Evolutionary conservation across 1,140 invertebrate species (phyloP).

Genomic region (Apis cerana): DNA sequence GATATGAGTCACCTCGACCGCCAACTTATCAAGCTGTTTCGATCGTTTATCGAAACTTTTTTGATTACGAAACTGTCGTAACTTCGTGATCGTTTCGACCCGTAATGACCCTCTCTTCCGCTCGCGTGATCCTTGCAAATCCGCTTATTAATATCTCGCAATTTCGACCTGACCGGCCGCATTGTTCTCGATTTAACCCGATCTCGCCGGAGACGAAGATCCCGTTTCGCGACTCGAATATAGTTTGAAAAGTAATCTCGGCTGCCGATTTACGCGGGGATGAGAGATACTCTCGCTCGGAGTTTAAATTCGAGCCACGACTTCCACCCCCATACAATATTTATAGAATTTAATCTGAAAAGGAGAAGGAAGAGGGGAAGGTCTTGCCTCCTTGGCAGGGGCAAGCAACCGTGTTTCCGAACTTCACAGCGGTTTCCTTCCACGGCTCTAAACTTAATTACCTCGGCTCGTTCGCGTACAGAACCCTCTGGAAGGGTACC

Average conservation of each 20-base stretch:
- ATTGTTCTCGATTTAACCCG: not conserved
- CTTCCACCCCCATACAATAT: not conserved
- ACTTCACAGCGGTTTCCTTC: slow-evolving; percentile 39
- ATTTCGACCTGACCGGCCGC: not conserved
- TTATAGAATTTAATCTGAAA: slow-evolving; percentile 52
- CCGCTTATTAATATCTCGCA: slow-evolving; percentile 25
- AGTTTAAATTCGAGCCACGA: slow-evolving; percentile 17
- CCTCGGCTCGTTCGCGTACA: slow-evolving; percentile 42
- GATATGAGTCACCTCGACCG: slow-evolving; percentile 33
- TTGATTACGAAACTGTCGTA: slow-evolving; percentile 40
- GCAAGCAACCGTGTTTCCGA: slow-evolving; percentile 21
- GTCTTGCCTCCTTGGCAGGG: slow-evolving; percentile 21
- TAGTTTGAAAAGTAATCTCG: not conserved
- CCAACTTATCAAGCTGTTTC: slow-evolving; percentile 31
- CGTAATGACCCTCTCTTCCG: slow-evolving; percentile 34
- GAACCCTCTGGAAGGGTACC: slow-evolving; percentile 50
- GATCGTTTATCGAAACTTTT: slow-evolving; percentile 52
- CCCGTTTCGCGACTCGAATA: not conserved
- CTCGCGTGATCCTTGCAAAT: slow-evolving; percentile 8
- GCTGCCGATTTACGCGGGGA: too few relatives aligned
- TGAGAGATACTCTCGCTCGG: not conserved
- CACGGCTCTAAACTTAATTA: slow-evolving; percentile 60
- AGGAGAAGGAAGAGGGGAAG: not conserved
- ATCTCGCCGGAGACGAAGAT: not conserved
- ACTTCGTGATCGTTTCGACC: slow-evolving; percentile 34